phyloP scores from a whole-genome alignment of 1,140 invertebrate species.

The Drosophila guanche region DNA sequence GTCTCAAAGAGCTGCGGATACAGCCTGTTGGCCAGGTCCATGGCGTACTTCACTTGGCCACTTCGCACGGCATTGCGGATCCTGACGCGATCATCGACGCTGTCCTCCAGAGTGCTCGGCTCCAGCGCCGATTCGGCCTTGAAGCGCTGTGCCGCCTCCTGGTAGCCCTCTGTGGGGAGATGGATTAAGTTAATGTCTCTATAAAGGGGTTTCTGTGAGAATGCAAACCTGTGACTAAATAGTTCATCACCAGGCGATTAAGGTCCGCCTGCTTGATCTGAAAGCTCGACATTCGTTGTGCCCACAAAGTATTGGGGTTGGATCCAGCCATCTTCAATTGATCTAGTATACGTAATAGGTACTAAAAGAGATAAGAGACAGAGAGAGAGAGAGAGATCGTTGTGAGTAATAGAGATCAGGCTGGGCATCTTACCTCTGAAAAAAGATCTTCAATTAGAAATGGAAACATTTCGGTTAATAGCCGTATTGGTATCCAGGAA shows the following conservation, averaged over 20 bases:
- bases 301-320: conserved; percentile 26
- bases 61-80: conserved; percentile 42
- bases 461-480: too few species aligned
- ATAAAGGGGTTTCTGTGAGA: too few species aligned
- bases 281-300: conserved; percentile 61
- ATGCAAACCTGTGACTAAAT: conserved; percentile 48
- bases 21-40: conserved; percentile 60
- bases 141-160: conserved; percentile 51
- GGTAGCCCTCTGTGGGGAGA: conserved; percentile 51
- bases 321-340: conserved; percentile 32
- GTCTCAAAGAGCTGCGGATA: conserved; percentile 51
- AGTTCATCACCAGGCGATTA: conserved; percentile 61
- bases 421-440: too few species aligned
- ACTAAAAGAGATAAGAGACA: conserved; percentile 6
- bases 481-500: too few species aligned
- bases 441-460: too few species aligned
- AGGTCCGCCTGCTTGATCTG: conserved; percentile 55
- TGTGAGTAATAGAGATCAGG: not conserved
- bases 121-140: conserved; percentile 34
- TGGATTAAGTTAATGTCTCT: too few species aligned
- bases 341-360: conserved; percentile 18
- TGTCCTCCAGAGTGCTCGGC: conserved; percentile 14
- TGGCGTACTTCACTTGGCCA: conserved; percentile 57
- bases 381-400: not conserved
- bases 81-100: conserved; percentile 26